Evolutionary conservation across 2,888 invertebrate species (phyloP), one percentile per base, ranked within the genome.

Genomic region (Drosophila seclusa): DNA sequence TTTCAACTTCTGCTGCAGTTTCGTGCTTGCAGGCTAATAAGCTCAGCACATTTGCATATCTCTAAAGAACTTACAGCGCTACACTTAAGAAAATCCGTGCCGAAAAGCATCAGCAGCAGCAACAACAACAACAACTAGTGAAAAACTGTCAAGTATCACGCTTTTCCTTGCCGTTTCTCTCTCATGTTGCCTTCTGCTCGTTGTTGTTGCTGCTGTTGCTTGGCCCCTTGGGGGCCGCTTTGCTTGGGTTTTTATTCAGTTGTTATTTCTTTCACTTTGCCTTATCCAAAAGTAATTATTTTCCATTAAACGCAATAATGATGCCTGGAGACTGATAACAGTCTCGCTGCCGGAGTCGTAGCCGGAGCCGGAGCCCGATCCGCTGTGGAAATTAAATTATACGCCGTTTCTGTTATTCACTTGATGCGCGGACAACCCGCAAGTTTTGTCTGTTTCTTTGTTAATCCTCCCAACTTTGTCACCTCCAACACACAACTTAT

Each of bases 271-370:
- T 90, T 83, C 85, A 90, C 89, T 90, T 90, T 86, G 89, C 76
- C 89, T 81, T 87, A 87, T 90, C 86, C 89, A 89, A 90, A 87
- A 90, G 86, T 90, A 87, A 90, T 87, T 87, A 87, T 90, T 89
- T 87, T 90, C 87, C 86, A 89, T 87, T 87, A 89, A 87, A 90
- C 82, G 77, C 78, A 90, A 87, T 90, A 90, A 87, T 89, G 89
- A 87, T 81, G 86, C 77, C 79, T 55, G 63, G 80, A 69, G 75
- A 86, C 71, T 76, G 90, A 88, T 90, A 86, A 80, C 83, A 82
- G 55, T 38, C 27, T n/a, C 10, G 24, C 18, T 45, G 45, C 10
- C 38, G 16, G 27, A 8, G 27, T 16, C n/a, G 50, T 6, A 36
- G 36, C 42, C 42, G 21, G 2, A 27, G 54, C 54, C 36, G 54